phyloP scores from a whole-genome alignment of 2,888 invertebrate species.

The Xylocampa areola region DNA sequence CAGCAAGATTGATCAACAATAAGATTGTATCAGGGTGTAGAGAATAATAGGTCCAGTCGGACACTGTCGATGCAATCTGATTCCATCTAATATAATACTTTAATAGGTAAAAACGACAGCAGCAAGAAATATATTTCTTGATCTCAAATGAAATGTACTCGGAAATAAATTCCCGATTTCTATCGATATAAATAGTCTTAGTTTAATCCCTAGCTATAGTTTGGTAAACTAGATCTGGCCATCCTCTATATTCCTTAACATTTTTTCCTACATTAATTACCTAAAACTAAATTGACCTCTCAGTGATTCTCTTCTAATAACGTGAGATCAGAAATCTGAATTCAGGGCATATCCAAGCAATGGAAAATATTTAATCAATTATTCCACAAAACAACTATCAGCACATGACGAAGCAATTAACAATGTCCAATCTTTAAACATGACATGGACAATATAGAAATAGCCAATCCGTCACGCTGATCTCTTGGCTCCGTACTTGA shows the following conservation, averaged over 20 bases:
- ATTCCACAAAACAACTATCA: conserved; percentile 24
- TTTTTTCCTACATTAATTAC: too few species aligned
- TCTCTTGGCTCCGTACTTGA: conserved; percentile 57
- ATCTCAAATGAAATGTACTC: background rate
- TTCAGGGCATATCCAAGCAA: conserved; percentile 21
- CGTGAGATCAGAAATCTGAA: background rate
- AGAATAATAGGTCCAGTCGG: conserved; percentile 36
- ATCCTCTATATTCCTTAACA: too few species aligned
- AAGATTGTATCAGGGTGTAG: conserved; percentile 24
- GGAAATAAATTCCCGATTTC: conserved; percentile 11
- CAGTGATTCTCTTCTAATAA: background rate
- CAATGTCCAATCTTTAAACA: conserved; percentile 14
- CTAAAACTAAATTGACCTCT: too few species aligned
- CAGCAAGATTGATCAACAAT: conserved; percentile 23
- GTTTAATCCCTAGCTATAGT: too few species aligned
- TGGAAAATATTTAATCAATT: conserved; percentile 20
- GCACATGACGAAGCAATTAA: conserved; percentile 30
- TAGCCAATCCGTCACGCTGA: conserved; percentile 35
- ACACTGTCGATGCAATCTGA: conserved; percentile 32
- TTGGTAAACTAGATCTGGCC: too few species aligned
- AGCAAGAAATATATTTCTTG: conserved; percentile 23
- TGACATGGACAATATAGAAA: conserved; percentile 11
- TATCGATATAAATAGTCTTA: too few species aligned
- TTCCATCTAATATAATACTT: conserved; percentile 32
- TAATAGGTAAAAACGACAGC: conserved; percentile 35